Evolutionary conservation across 1,140 invertebrate species (phyloP).

Genomic region (Pseudomyrmex concolor): DNA sequence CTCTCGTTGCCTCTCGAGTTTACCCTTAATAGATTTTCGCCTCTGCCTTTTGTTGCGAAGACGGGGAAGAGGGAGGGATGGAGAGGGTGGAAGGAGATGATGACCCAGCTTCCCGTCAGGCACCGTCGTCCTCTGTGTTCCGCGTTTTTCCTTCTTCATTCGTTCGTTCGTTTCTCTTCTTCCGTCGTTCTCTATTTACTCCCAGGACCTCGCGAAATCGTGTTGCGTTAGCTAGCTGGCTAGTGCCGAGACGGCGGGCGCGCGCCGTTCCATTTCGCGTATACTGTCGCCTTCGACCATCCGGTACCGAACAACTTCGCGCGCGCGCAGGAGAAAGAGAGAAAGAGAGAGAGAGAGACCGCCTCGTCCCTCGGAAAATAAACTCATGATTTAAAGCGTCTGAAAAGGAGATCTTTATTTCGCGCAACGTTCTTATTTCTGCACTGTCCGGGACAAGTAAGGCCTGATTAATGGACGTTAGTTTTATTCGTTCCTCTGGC

Average conservation of each 20-base stretch:
- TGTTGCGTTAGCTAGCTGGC: slow-evolving; percentile 50
- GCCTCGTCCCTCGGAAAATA: slow-evolving; percentile 71
- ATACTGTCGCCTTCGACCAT: slow-evolving; percentile 32
- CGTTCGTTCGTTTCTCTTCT: slow-evolving; percentile 11
- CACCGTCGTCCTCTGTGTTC: slow-evolving; percentile 22
- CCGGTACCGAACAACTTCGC: slow-evolving; percentile 47
- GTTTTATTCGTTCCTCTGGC: slow-evolving; percentile 78
- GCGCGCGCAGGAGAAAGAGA: background rate
- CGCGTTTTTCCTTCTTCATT: background rate
- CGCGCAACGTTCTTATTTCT: slow-evolving; percentile 73
- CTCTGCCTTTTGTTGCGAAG: slow-evolving; percentile 55
- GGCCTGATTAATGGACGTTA: slow-evolving; percentile 82
- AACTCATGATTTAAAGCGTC: slow-evolving; percentile 81
- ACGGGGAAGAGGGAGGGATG: background rate
- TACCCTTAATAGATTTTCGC: slow-evolving; percentile 63
- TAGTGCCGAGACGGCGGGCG: slow-evolving; percentile 2
- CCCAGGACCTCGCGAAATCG: slow-evolving; percentile 33
- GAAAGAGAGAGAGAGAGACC: slow-evolving; percentile 18
- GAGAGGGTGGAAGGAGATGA: slow-evolving; percentile 13
- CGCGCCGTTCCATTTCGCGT: slow-evolving; percentile 8
- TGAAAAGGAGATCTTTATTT: slow-evolving; percentile 82
- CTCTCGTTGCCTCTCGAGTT: slow-evolving; percentile 37
- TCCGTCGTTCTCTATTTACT: slow-evolving; percentile 47
- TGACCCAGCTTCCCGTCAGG: slow-evolving; percentile 21
- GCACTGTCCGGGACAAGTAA: slow-evolving; percentile 71